Evolutionary conservation across 2,888 invertebrate species (phyloP).

Genomic region (Drosophila suboccidentalis): DNA sequence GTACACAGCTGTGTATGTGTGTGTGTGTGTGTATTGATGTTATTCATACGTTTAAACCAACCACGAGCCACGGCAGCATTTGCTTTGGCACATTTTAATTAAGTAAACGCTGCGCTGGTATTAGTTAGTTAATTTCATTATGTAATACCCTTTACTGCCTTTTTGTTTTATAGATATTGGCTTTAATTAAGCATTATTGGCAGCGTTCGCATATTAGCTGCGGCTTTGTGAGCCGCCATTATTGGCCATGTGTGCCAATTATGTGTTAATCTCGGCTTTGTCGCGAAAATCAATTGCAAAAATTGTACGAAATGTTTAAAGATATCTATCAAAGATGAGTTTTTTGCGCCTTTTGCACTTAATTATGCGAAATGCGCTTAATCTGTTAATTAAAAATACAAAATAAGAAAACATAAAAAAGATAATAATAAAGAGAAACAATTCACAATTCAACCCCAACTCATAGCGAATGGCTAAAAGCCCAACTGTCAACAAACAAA

Average conservation of each 20-base stretch:
- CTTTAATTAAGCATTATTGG: slow-evolving; percentile 78
- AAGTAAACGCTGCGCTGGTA: slow-evolving; percentile 68
- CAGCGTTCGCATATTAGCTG: slow-evolving; percentile 67
- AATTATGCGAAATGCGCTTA: slow-evolving; percentile 51
- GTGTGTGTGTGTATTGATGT: slow-evolving; percentile 20
- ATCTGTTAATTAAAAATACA: slow-evolving; percentile 74
- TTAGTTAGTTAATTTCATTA: slow-evolving; percentile 79
- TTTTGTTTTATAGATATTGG: slow-evolving; percentile 70
- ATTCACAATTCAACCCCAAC: slow-evolving; percentile 29
- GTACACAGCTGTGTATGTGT: not conserved
- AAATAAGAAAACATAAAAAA: slow-evolving; percentile 53
- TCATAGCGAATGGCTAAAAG: slow-evolving; percentile 42
- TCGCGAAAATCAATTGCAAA: slow-evolving; percentile 52
- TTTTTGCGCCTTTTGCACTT: not conserved
- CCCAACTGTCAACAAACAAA: slow-evolving; percentile 55
- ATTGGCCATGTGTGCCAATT: slow-evolving; percentile 58
- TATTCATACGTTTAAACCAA: slow-evolving; percentile 58
- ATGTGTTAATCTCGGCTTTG: slow-evolving; percentile 57
- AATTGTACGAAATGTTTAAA: slow-evolving; percentile 25
- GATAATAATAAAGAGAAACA: slow-evolving; percentile 66
- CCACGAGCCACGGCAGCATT: slow-evolving; percentile 37
- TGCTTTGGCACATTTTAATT: slow-evolving; percentile 67
- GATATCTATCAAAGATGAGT: slow-evolving; percentile 25
- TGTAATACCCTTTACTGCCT: slow-evolving; percentile 51
- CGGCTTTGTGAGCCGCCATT: slow-evolving; percentile 57